Conservation (phyloP, 2,113 vertebrate genomes). For the Otis tarda region DNA sequence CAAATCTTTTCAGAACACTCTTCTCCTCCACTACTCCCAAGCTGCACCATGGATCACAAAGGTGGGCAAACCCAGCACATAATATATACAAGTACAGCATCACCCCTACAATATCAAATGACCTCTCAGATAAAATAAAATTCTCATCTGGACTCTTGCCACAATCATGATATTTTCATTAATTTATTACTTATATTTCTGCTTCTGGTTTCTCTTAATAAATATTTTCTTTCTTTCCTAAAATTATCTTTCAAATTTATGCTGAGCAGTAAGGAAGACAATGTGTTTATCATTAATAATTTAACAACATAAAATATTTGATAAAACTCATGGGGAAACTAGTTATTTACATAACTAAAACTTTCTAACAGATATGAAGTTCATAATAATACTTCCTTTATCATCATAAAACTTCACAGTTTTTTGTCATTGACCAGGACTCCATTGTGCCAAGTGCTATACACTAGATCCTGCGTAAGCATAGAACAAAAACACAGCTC, state of each 20-base stretch:
- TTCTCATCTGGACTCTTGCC: not conserved
- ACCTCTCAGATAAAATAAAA: not conserved
- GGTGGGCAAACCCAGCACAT: not conserved
- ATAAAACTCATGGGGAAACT: constrained; percentile 15
- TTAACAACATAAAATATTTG: constrained; percentile 26
- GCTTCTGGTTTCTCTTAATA: constrained; percentile 14
- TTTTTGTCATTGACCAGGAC: not conserved
- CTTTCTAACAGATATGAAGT: not conserved
- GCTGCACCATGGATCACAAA: not conserved
- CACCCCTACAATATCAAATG: not conserved
- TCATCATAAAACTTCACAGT: constrained; percentile 28
- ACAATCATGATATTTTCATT: not conserved
- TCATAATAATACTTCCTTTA: constrained; percentile 25
- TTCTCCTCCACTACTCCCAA: not conserved
- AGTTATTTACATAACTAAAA: constrained; percentile 39
- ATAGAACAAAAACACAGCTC: not conserved
- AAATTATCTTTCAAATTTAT: constrained; percentile 49
- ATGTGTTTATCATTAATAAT: not conserved
- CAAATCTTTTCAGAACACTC: not conserved
- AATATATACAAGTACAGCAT: not conserved
- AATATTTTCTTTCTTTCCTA: constrained; percentile 44
- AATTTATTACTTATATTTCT: constrained; percentile 33
- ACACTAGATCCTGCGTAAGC: not conserved
- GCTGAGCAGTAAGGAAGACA: constrained; percentile 37
- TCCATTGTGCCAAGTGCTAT: not conserved